These are phyloP conservation scores for Lithobates pipiens DNA, from an alignment of 2,797 vertebrate species.

Conservation along the genomic window DNA sequence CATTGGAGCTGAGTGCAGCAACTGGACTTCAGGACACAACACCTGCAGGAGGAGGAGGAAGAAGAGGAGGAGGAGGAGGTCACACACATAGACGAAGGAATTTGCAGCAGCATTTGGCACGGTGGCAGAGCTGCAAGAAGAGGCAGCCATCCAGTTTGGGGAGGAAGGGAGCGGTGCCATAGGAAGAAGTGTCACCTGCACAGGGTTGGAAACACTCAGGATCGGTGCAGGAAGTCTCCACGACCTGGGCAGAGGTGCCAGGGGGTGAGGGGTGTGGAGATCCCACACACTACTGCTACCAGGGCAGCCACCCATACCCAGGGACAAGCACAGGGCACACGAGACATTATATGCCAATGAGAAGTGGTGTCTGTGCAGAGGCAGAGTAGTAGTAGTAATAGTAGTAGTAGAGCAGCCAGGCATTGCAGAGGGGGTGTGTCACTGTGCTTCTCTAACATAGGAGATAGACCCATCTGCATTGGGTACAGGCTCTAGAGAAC, in stretches of 20 bases:
- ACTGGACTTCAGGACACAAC: not conserved
- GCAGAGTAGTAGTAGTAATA: not conserved
- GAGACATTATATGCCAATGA: no score
- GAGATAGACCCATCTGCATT: not conserved
- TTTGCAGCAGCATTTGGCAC: not conserved
- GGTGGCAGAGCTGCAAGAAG: not conserved
- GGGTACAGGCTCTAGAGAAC: not conserved
- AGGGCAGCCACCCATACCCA: no score
- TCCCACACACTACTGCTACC: not conserved
- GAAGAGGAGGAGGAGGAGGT: not conserved
- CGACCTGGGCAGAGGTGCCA: no score
- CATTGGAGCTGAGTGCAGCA: not conserved
- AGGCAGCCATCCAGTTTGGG: not conserved
- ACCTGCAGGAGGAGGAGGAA: not conserved
- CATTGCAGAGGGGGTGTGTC: conserved; percentile 61
- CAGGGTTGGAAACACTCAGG: not conserved
- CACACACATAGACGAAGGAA: not conserved
- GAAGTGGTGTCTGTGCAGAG: conserved; percentile 5
- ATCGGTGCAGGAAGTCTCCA: no score
- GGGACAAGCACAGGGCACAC: no score
- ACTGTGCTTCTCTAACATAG: not conserved
- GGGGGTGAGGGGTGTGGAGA: conserved; percentile 20
- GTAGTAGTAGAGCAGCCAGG: not conserved
- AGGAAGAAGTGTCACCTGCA: not conserved
- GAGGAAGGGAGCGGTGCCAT: no score